Evolutionary conservation across 2,888 invertebrate species (phyloP), one percentile per base, ranked within the genome.

Genomic region (Harpalus rubripes): DNA sequence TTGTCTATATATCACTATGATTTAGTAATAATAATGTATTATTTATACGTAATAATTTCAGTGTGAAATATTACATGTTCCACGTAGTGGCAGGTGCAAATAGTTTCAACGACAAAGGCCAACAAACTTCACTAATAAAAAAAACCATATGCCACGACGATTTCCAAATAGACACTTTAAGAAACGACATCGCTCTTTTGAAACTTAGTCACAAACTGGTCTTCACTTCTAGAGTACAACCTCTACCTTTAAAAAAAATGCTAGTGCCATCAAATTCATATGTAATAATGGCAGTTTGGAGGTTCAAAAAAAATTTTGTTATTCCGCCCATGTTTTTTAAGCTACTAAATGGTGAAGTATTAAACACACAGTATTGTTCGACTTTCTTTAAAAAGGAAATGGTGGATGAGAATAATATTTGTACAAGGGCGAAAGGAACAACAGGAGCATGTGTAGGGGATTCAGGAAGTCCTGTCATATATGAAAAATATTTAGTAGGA

Each of bases 101-200:
- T n/a, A 32, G 32, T 32, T 78, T 32, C 10, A 12, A 7, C 8
- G 59, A 59, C 10, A 12, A 58, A 32, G 78, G 78, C 0, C 8
- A 58, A 22, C 8, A 58, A 12, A 58, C 12, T 7, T 78, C 15
- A 22, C 2, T 1, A 0, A 56, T 78, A 58, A 58, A 78, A 58
- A 39, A 78, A n/a, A 12, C 78, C 12, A 58, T 78, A 12, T 78
- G 78, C 12, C 78, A 78, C 5, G 78, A 78, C 26, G 16, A 78
- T 16, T 78, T 78, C 32, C 4, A 56, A 1, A 22, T 58, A 22
- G n/a, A 56, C 1, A 7, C 15, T 1, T 18, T 78, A 58, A 26
- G 32, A 78, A 78, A 78, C 26, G 78, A 78, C 22, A 78, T 78
- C 15, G 78, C 78, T 32, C 15, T 78, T n/a, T n/a, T 78, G 7